Evolutionary conservation across 2,888 invertebrate species (phyloP).

Genomic region (Andricus quercusramuli): DNA sequence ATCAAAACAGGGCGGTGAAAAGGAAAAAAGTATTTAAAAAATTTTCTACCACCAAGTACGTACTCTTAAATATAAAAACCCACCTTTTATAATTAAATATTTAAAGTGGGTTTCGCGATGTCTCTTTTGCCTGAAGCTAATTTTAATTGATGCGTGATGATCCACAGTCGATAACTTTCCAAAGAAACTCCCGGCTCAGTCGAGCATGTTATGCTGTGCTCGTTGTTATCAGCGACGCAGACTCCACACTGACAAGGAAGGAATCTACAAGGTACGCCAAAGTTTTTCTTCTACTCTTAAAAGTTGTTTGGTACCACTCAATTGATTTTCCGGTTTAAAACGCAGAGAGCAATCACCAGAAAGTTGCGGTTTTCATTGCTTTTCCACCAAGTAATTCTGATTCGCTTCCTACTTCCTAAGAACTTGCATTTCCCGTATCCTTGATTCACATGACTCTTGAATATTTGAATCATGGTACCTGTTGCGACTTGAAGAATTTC

Average conservation of each 20-base stretch:
- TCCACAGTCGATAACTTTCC: constrained; percentile 44
- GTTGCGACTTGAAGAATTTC: background rate
- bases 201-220: background rate
- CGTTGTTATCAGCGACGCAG: background rate
- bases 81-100: no score
- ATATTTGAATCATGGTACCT: background rate
- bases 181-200: constrained; percentile 19
- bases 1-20: no score
- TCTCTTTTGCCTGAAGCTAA: constrained; percentile 12
- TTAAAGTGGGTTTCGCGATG: background rate
- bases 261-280: background rate
- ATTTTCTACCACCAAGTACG: no score
- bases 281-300: background rate
- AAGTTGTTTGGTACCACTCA: background rate
- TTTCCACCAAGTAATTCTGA: background rate
- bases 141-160: constrained; percentile 20
- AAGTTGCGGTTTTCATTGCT: background rate
- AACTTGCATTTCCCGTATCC: background rate
- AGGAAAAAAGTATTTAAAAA: no score
- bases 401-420: background rate
- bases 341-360: background rate
- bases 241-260: constrained; percentile 8
- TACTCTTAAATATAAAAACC: no score
- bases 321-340: constrained; percentile 21
- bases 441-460: background rate